Base-by-base conservation (phyloP, 2,888 invertebrate species). In the Agonum fuliginosum region DNA sequence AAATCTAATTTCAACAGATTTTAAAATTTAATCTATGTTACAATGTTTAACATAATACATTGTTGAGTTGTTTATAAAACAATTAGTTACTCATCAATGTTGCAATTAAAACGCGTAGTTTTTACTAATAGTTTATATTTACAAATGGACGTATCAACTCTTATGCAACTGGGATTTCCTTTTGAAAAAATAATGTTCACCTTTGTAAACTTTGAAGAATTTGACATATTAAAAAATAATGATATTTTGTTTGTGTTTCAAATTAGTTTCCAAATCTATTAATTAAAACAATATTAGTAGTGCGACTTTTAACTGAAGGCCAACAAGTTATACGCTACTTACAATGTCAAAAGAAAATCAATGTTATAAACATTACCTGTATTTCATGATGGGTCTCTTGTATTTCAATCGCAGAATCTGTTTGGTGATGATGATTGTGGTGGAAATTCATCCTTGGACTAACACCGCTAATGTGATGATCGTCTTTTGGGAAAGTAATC, bases 401-500 rank as follows among this genome's bases (percentile, higher is more conserved):
- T n/a, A n/a, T n/a, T n/a, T 30, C 34, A 74, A 10, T 17, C 17
- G 62, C 8, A 14, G 22, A 41, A 24, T 8, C n/a, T 62, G 10
- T 12, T 3, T 62, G 41, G 17, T 74, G 58, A 24, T 58, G 62
- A 27, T 65, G 58, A 65, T 62, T 12, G 20, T 62, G 43, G 10
- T 73, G 12, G 62, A 17, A 43, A 43, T 74, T 74, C 24, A 65
- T 58, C 17, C 74, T 62, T 17, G 74, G 43, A 74, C 37, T 43
- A 17, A 27, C n/a, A 14, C 17, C 5, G n/a, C n/a, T n/a, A 30
- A 8, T 5, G 24, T 46, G 2, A 27, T 41, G 37, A 10, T 19
- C 19, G n/a, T 73, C 43, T 19, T 74, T 46, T 3, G 62, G 62
- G 65, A 74, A 74, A 1, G n/a, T 19, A 14, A 74, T 74, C 24